phyloP scores from a whole-genome alignment of 1,140 invertebrate genomes.

The Anastatus disparis region DNA sequence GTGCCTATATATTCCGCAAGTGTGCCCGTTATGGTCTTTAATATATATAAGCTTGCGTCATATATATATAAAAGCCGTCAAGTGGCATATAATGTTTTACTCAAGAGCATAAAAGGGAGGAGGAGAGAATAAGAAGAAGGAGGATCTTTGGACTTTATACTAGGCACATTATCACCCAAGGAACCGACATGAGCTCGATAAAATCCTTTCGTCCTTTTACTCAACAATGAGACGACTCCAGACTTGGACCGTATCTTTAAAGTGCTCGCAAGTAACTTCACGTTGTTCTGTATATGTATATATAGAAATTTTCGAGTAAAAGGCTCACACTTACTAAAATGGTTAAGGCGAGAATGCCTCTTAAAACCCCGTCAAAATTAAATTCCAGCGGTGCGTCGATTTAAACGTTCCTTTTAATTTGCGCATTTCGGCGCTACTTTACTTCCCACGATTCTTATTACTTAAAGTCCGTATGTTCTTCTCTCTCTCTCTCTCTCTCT shows the following conservation, averaged over 20 bases:
- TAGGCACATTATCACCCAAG: constrained; percentile 30
- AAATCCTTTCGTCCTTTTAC: constrained; percentile 34
- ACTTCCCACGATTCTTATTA: constrained; percentile 46
- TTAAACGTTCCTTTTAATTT: constrained; percentile 27
- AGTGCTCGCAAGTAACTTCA: too few species aligned
- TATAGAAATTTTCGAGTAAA: too few species aligned
- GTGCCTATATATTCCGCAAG: constrained; percentile 32
- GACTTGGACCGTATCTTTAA: too few species aligned
- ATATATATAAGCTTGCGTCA: not conserved
- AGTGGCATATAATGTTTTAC: constrained; percentile 1
- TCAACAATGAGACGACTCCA: constrained; percentile 22
- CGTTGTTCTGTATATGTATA: too few species aligned
- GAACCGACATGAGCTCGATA: constrained; percentile 31
- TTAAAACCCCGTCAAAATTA: constrained; percentile 48
- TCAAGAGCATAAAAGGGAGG: too few species aligned
- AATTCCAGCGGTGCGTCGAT: constrained; percentile 43
- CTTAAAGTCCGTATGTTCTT: constrained; percentile 4
- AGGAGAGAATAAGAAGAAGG: not conserved
- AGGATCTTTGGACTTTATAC: constrained; percentile 28
- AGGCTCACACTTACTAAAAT: too few species aligned
- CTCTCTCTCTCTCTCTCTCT: not conserved
- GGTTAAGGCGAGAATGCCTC: constrained; percentile 36
- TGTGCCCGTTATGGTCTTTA: constrained; percentile 4
- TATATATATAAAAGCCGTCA: not conserved
- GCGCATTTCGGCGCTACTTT: constrained; percentile 42